Evolutionary conservation across 1,140 invertebrate species (phyloP), one percentile per base, ranked within the genome.

Genomic region (Cydia amplana): DNA sequence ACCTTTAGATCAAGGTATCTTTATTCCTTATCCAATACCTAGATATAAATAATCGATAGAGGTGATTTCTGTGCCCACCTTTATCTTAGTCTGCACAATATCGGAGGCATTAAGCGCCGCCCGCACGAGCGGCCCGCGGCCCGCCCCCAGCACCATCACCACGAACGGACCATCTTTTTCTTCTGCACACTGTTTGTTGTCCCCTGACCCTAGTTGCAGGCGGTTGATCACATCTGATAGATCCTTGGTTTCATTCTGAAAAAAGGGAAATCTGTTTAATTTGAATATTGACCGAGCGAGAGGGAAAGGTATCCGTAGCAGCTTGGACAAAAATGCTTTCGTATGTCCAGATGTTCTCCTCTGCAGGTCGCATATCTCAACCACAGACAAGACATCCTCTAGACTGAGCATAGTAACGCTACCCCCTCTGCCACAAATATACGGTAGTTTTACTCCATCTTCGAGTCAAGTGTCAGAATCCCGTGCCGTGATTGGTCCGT

Each of bases 81-180:
- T 95, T 0, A 95, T 88, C 85, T 94, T 94, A 63, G 94, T 91
- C 43, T 95, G 93, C 5, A 95, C 95, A 75, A 95, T 94, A 74
- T 94, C 91, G 1, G 97, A 96, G 9, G 98, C 98, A 91, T 96
- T 96, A 2, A 99, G 90, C 43, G 96, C 94, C 28, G 97, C 96
- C 78, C 96, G 94, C 2, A 99, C 97, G 67, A 99, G 93, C 2
- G 99, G 99, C 7, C 99, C 99, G 86, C 99, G 93, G 0, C 99
- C 99, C 70, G 98, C 99, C 4, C 98, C 98, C 51, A 99, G 95
- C 2, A 99, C 96, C 97, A 99, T 99, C 6, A 99, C 93, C 55
- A 97, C 94, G 20, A 95, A 93, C 16, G 82, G 78, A 77, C 81
- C 77, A 65, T 77, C 72, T 70, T 77, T 76, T 1, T 73, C 75